phyloP scores from a whole-genome alignment of 1,140 invertebrate species.

The Anoplolepis gracilipes region DNA sequence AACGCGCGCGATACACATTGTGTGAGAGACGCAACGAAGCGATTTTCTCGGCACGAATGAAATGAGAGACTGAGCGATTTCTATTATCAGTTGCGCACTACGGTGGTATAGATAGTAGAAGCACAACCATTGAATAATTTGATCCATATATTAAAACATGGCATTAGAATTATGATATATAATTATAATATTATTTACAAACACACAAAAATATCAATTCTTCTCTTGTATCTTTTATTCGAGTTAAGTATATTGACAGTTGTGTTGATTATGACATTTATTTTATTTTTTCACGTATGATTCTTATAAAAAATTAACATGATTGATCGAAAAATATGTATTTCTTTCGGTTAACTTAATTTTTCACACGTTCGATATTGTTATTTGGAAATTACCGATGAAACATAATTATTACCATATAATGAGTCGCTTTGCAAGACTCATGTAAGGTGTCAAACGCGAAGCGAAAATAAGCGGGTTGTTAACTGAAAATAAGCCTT shows the following conservation, averaged over 20 bases:
- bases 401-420: constrained; percentile 36
- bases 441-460: constrained; percentile 35
- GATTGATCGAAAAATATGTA: neutral
- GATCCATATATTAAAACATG: neutral
- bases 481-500: constrained; percentile 29
- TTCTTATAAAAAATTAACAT: constrained; percentile 2
- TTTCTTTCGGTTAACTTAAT: constrained; percentile 10
- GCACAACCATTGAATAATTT: neutral
- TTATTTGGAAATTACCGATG: constrained; percentile 9
- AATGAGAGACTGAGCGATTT: neutral
- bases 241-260: neutral
- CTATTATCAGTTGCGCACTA: constrained; percentile 3
- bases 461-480: constrained; percentile 23
- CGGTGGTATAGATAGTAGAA: neutral
- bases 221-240: neutral
- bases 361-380: constrained; percentile 17
- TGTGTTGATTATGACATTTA: neutral
- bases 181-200: neutral
- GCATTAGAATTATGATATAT: neutral
- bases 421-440: neutral
- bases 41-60: constrained; percentile 7
- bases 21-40: constrained; percentile 29
- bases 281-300: neutral
- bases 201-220: neutral
- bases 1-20: constrained; percentile 11